A percentile compares a stretch with the other conserved stretches of the same genome.
phyloP scores from a whole-genome alignment of 2,888 invertebrate species.

The Cephus spinipes region DNA sequence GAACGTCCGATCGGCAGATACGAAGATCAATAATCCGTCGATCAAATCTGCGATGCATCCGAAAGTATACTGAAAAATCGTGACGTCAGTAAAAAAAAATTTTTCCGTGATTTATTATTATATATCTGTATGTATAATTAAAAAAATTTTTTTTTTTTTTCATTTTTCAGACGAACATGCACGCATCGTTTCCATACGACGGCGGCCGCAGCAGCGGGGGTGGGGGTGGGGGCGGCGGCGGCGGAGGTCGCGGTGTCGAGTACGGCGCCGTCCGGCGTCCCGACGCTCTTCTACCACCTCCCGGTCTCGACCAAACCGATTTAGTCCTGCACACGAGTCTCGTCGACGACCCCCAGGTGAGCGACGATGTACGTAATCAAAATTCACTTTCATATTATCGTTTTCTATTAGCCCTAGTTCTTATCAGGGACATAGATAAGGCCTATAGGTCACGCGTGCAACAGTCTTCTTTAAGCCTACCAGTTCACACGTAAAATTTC shows the following conservation, averaged over 20 bases:
- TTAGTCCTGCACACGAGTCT: constrained; percentile 65
- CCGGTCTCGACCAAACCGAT: constrained; percentile 64
- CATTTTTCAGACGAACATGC: constrained; percentile 67
- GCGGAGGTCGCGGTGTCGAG: constrained; percentile 56
- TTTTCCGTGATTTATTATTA: too few relatives aligned
- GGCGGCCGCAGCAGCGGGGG: constrained; percentile 64
- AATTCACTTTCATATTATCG: constrained; percentile 19
- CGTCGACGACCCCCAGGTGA: constrained; percentile 66
- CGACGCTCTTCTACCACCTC: constrained; percentile 63
- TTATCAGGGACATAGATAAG: not conserved
- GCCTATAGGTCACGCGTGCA: not conserved
- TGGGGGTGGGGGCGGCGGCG: constrained; percentile 58
- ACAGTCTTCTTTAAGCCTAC: not conserved
- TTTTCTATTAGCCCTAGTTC: not conserved
- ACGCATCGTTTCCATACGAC: constrained; percentile 69
- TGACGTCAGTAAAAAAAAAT: too few relatives aligned
- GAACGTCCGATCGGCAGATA: not conserved
- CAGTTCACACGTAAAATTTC: not conserved
- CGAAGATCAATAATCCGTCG: not conserved
- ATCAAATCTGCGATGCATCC: not conserved
- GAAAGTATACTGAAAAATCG: not conserved
- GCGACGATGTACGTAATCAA: constrained; percentile 66
- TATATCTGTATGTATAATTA: too few relatives aligned
- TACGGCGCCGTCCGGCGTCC: constrained; percentile 63
- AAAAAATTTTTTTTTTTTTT: not conserved